Evolutionary conservation across 2,888 invertebrate species (phyloP).

Genomic region (Acrobasis consociella): DNA sequence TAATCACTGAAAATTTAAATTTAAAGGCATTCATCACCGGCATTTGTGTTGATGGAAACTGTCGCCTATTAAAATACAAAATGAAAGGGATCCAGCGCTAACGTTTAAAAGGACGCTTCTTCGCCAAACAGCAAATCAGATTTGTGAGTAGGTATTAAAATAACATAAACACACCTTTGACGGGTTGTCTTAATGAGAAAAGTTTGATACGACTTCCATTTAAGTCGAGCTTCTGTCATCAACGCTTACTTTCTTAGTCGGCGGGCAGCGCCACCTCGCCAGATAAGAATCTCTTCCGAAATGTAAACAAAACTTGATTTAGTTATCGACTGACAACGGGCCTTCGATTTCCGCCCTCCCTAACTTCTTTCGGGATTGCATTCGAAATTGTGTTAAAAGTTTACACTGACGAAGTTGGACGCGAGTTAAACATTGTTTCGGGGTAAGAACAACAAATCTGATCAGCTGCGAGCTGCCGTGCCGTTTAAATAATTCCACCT

Average conservation of each 20-base stretch:
- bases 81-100: conserved; percentile 29
- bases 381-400: conserved; percentile 70
- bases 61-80: conserved; percentile 28
- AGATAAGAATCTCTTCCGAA: conserved; percentile 63
- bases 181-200: conserved; percentile 80
- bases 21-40: conserved; percentile 26
- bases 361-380: conserved; percentile 63
- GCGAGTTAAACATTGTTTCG: conserved; percentile 56
- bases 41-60: conserved; percentile 31
- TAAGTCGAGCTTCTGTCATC: conserved; percentile 79
- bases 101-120: conserved; percentile 30
- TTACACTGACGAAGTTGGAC: conserved; percentile 59
- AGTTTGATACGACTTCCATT: conserved; percentile 79
- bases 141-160: conserved; percentile 72
- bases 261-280: conserved; percentile 49
- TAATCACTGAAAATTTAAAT: conserved; percentile 27
- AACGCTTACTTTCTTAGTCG: conserved; percentile 66
- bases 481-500: conserved; percentile 30
- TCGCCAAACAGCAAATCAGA: conserved; percentile 50
- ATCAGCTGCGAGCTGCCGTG: conserved; percentile 41
- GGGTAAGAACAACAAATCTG: conserved; percentile 52
- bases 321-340: conserved; percentile 53
- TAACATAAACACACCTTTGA: conserved; percentile 80
- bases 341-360: conserved; percentile 59
- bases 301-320: conserved; percentile 71